Percentiles rank a stretch among this genome's conserved stretches.
phyloP scores from a whole-genome alignment of 2,113 vertebrate genomes.

The Typhlomys cinereus region DNA sequence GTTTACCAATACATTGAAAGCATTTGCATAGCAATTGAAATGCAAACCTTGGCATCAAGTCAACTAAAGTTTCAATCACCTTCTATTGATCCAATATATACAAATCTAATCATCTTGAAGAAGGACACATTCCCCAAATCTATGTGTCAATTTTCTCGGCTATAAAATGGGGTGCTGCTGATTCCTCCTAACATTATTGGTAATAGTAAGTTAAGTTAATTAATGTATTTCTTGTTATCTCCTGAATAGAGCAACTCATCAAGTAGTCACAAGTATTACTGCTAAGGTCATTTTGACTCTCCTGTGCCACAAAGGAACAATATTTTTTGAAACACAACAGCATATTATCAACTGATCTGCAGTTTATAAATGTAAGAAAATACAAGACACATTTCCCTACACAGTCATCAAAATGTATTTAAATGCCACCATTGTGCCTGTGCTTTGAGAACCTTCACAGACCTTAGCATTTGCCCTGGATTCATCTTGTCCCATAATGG shows the following conservation, averaged over 20 bases:
- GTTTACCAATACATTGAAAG: neutral
- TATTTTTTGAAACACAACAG: conserved; percentile 16
- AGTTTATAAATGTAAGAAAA: neutral
- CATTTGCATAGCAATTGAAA: neutral
- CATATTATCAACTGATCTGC: neutral
- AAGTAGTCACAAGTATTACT: neutral
- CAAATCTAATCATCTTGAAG: neutral
- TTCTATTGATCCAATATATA: neutral
- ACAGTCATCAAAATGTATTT: neutral
- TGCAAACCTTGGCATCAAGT: neutral
- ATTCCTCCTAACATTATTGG: neutral
- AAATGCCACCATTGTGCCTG: neutral
- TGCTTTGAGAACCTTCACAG: neutral
- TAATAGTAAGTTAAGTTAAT: neutral
- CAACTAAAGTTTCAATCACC: neutral
- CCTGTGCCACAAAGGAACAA: neutral
- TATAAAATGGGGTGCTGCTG: neutral
- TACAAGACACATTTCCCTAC: neutral
- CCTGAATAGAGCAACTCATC: neutral
- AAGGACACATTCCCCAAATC: neutral
- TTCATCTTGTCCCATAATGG: neutral
- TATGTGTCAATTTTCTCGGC: neutral
- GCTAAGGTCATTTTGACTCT: neutral
- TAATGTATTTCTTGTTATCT: neutral
- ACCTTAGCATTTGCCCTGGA: neutral